Evolutionary conservation across 2,113 vertebrate species (phyloP).

Genomic region (Dromiciops gliroides): DNA sequence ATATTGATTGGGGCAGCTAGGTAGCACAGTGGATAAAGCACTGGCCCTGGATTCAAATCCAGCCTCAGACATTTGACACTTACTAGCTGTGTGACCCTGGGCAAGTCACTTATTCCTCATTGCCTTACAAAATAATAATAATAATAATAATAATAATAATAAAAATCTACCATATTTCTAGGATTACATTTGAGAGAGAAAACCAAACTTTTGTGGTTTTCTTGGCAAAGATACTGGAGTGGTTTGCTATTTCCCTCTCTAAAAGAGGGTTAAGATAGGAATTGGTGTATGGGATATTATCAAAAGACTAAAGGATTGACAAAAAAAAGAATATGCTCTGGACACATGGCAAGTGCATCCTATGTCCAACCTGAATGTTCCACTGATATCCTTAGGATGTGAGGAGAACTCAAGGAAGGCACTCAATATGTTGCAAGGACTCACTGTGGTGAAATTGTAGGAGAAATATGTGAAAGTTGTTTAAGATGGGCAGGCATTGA

Average conservation of each 20-base stretch:
- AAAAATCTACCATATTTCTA: no score
- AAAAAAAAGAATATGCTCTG: background rate
- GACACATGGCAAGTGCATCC: background rate
- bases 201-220: background rate
- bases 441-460: background rate
- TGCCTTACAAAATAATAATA: no score
- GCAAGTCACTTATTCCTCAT: no score
- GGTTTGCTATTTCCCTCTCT: background rate
- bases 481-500: background rate
- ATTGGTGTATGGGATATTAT: background rate
- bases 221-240: background rate
- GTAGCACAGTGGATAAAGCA: no score
- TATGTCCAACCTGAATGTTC: background rate
- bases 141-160: no score
- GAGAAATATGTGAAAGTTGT: background rate
- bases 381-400: background rate
- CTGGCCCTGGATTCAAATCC: no score
- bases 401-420: background rate
- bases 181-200: no score
- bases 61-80: no score
- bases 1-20: no score
- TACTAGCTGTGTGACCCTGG: no score
- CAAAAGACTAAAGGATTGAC: background rate
- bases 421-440: background rate
- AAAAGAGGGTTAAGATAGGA: background rate